These are phyloP conservation scores for Myotis pilosus DNA, from an alignment of 2,797 vertebrate genomes.

Conservation along the genomic window DNA sequence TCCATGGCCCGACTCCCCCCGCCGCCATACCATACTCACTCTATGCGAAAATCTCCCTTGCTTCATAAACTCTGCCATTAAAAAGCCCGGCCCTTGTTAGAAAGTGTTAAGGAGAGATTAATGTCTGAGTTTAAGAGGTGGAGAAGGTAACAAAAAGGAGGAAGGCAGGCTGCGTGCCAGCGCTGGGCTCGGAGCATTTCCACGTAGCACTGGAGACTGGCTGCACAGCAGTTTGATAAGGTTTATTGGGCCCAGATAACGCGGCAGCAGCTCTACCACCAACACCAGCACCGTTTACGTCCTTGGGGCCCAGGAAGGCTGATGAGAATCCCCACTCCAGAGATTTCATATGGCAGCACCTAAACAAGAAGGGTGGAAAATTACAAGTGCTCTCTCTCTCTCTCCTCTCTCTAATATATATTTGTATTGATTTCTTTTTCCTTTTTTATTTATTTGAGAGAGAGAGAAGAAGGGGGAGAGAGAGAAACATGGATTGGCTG, in stretches of 20 bases:
- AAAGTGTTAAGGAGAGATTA: constrained; percentile 79
- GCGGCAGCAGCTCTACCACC: constrained; percentile 46
- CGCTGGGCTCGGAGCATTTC: constrained; percentile 45
- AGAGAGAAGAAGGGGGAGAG: neutral
- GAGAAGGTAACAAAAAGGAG: constrained; percentile 74
- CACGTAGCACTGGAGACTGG: constrained; percentile 65
- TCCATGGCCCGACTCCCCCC: neutral
- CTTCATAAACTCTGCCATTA: constrained; percentile 78
- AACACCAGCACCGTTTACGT: constrained; percentile 61
- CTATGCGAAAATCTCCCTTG: constrained; percentile 74
- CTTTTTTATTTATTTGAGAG: neutral
- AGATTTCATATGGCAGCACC: constrained; percentile 47
- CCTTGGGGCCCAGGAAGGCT: constrained; percentile 49
- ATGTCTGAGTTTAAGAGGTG: constrained; percentile 79
- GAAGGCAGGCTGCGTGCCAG: constrained; percentile 73
- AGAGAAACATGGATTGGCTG: neutral
- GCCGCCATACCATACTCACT: constrained; percentile 30
- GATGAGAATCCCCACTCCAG: constrained; percentile 49
- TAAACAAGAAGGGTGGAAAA: constrained; percentile 45
- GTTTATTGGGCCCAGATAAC: constrained; percentile 76
- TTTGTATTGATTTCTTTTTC: neutral
- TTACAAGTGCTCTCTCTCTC: neutral
- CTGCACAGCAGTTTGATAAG: constrained; percentile 68
- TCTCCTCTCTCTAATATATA: neutral
- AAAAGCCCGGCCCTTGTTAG: constrained; percentile 76